These are phyloP conservation scores for Holacanthella duospinosa DNA, from an alignment of 2,888 invertebrate genomes.

Conservation along the genomic window DNA sequence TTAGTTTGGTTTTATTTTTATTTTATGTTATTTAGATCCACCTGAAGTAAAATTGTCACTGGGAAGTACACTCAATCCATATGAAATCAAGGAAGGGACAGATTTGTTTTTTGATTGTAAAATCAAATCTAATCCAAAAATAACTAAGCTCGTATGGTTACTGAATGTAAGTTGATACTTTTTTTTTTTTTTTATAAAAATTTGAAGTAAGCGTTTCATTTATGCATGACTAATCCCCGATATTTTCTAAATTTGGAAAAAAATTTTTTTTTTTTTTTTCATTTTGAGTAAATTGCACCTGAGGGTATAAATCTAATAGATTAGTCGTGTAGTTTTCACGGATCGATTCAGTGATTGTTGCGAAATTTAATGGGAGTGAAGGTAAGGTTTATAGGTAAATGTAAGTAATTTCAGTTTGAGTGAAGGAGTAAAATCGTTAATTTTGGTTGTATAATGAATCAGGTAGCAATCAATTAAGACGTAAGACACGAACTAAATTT, in stretches of 20 bases:
- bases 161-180: conserved; percentile 32
- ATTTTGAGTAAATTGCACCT: background rate
- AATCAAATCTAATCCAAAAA: conserved; percentile 31
- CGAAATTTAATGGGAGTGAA: background rate
- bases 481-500: background rate
- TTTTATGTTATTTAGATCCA: no score
- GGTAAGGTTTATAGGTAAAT: background rate
- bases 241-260: no score
- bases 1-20: no score
- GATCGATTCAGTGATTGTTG: no score
- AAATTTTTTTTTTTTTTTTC: background rate
- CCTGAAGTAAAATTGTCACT: conserved; percentile 36
- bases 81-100: conserved; percentile 37
- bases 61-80: conserved; percentile 34
- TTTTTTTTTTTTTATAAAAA: background rate
- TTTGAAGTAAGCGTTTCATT: no score
- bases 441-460: background rate
- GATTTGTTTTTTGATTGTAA: conserved; percentile 36
- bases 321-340: no score
- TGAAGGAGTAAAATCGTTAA: background rate
- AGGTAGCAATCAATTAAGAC: background rate
- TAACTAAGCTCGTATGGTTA: conserved; percentile 29
- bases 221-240: no score
- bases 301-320: background rate
- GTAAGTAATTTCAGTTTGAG: background rate